Base-by-base conservation (phyloP, 2,888 invertebrate genomes). In the Synanthedon formicaeformis region DNA sequence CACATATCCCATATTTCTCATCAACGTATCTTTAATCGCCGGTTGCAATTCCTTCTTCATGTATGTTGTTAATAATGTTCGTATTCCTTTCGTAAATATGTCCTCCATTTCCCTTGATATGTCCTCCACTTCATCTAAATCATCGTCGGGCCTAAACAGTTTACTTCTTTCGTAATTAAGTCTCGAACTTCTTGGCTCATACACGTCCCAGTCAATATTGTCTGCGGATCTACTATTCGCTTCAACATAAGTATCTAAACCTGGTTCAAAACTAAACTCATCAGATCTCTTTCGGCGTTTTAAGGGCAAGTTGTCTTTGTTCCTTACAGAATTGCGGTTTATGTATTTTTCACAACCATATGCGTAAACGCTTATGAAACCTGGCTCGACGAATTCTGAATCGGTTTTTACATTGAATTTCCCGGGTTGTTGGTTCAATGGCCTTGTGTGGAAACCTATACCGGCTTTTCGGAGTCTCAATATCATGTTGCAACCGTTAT, bases 1-100 rank as follows among this genome's bases (percentile, higher is more conserved):
- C 48, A 94, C 94, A 73, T 95, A 95, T 5, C 95, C 95, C 92
- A 95, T 93, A 71, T 94, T 94, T 58, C 93, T 89, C 95, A 95
- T 94, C 40, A 95, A 81, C 1, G 95, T 94, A 67, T 95, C 95
- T 71, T 94, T 94, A 53, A 95, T 94, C 45, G 95, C 94, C 8
- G 94, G 94, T 65, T 95, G 94, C 51, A 95, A 74, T 65, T 94
- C 93, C 60, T 92, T 92, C 71, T 95, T 94, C 92, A 95, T 94
- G 64, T 95, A 95, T 27, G 92, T 92, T 0, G 94, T 94, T 49
- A 95, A 73, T 50, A 95, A 88, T 13, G 94, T 92, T 60, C 94
- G 89, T 50, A 95, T 93, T n/a, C 95, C 94, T 75, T 93, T 92
- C 0, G 95, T 90, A 65, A 95, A 95, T 50, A 95, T 92, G 61